Percentiles rank a stretch among this genome's conserved stretches.
Conservation (phyloP, 2,888 invertebrate genomes). For the Leptogaster cylindrica region DNA sequence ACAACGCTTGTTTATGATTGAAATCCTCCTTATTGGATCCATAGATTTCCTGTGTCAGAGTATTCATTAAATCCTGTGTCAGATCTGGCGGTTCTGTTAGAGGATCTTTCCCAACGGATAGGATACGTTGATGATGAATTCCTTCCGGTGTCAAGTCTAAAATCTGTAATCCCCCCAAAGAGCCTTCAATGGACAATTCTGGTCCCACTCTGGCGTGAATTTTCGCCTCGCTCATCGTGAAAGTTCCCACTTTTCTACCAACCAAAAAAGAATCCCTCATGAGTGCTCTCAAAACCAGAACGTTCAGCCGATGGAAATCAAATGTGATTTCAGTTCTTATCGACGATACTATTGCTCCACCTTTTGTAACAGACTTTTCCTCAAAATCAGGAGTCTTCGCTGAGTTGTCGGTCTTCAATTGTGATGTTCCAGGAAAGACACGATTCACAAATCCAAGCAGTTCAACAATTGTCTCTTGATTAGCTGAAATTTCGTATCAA, state of each 20-base stretch:
- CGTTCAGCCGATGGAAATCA: constrained; percentile 90
- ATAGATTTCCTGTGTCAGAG: constrained; percentile 61
- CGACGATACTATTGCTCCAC: constrained; percentile 44
- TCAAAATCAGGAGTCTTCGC: not conserved
- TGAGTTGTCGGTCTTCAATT: constrained; percentile 34
- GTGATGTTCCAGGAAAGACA: constrained; percentile 64
- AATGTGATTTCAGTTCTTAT: constrained; percentile 83
- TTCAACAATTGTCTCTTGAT: constrained; percentile 95
- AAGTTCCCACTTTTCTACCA: constrained; percentile 91
- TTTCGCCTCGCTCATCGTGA: constrained; percentile 88
- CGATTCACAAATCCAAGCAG: constrained; percentile 86
- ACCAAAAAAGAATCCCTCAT: constrained; percentile 73
- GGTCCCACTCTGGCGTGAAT: constrained; percentile 82
- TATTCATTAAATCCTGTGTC: constrained; percentile 53
- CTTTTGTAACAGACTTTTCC: not conserved
- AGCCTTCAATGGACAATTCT: constrained; percentile 77
- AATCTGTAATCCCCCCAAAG: constrained; percentile 89
- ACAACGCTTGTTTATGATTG: constrained; percentile 61
- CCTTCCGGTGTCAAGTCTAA: constrained; percentile 87
- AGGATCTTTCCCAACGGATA: constrained; percentile 83
- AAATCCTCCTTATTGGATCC: constrained; percentile 52
- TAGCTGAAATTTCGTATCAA: constrained; percentile 67
- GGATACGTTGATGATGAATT: constrained; percentile 81
- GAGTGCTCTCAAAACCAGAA: constrained; percentile 82
- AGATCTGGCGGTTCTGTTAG: constrained; percentile 63